Evolutionary conservation across 2,113 vertebrate species (phyloP).

Genomic region (Alosa alosa): DNA sequence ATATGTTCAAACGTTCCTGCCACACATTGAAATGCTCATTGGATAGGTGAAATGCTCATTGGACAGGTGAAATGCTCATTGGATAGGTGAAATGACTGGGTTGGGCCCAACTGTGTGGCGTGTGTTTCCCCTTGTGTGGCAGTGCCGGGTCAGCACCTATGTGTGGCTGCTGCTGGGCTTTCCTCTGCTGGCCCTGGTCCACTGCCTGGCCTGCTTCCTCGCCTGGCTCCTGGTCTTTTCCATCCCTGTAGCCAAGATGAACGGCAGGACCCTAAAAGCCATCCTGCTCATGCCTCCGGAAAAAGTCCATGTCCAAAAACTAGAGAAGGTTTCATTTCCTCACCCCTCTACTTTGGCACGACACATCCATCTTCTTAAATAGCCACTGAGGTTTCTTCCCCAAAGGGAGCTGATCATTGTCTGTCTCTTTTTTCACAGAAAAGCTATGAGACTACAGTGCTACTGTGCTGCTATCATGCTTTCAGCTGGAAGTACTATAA

Average conservation of each 20-base stretch:
- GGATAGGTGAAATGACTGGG: neutral
- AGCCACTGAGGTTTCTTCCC: neutral
- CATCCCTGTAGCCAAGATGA: conserved; percentile 78
- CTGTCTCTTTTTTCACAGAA: conserved; percentile 49
- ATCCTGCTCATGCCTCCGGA: conserved; percentile 74
- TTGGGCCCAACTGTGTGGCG: neutral
- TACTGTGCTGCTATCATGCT: conserved; percentile 74
- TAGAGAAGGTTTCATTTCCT: conserved; percentile 58
- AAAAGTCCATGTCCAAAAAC: conserved; percentile 53
- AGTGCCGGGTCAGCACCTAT: conserved; percentile 58
- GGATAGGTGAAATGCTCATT: neutral
- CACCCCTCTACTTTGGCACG: too few relatives aligned
- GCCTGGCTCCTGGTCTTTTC: conserved; percentile 77
- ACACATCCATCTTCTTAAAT: neutral
- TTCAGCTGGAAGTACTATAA: conserved; percentile 83
- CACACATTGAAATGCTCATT: neutral
- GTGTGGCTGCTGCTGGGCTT: conserved; percentile 75
- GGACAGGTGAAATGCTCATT: neutral
- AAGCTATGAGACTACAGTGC: conserved; percentile 56
- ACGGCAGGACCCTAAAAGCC: conserved; percentile 48
- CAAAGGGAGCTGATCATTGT: neutral
- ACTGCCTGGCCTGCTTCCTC: conserved; percentile 69
- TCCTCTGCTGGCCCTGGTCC: conserved; percentile 67
- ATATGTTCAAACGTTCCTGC: too few relatives aligned
- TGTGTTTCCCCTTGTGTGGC: conserved; percentile 11